Percentiles rank a stretch among this genome's conserved stretches.
Evolutionary conservation across 2,113 vertebrate genomes (phyloP).

Genomic region (Sapayoa aenigma): DNA sequence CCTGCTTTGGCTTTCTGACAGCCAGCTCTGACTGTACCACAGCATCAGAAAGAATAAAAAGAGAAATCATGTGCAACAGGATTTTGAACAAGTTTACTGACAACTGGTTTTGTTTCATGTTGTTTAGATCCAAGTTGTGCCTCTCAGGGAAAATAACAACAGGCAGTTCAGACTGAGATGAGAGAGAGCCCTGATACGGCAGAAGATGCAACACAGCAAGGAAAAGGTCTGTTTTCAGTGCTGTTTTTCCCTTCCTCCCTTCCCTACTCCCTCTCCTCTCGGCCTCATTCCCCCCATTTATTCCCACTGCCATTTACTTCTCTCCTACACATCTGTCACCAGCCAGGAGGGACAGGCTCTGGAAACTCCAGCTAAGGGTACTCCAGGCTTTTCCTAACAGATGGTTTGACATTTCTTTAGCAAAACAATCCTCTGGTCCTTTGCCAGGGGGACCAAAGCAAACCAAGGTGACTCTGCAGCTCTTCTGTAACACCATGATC

Average conservation of each 20-base stretch:
- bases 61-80: neutral
- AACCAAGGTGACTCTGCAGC: neutral
- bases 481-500: neutral
- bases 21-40: neutral
- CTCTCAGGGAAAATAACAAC: neutral
- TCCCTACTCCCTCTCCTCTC: neutral
- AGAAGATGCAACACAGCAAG: neutral
- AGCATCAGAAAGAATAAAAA: neutral
- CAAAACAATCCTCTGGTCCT: neutral
- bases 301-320: neutral
- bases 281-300: too few relatives aligned
- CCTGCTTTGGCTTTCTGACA: neutral
- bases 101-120: neutral
- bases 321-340: neutral
- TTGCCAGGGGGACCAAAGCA: slow-evolving; percentile 9
- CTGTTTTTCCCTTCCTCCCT: neutral
- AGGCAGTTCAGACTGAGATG: neutral
- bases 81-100: neutral
- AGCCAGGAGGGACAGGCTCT: neutral
- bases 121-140: neutral
- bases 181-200: neutral
- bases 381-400: neutral
- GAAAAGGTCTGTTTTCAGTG: neutral
- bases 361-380: neutral
- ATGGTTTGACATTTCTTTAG: neutral